These are phyloP conservation scores for Diuraphis noxia DNA, from an alignment of 1,140 invertebrate genomes.

Conservation along the genomic window DNA sequence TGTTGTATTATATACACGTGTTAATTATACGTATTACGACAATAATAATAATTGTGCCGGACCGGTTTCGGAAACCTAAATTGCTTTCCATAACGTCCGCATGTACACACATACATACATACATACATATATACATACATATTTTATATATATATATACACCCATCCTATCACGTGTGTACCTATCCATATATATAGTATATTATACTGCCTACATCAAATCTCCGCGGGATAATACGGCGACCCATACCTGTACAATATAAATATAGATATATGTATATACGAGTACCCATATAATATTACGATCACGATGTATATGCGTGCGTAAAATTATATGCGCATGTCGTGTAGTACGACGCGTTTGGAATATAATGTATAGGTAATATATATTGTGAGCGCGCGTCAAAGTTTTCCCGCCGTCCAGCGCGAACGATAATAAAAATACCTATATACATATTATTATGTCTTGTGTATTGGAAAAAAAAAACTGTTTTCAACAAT, in stretches of 20 bases:
- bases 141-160: neutral
- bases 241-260: neutral
- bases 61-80: conserved; percentile 43
- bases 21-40: conserved; percentile 53
- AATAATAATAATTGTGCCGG: conserved; percentile 41
- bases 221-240: neutral
- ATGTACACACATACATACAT: neutral
- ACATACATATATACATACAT: neutral
- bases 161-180: neutral
- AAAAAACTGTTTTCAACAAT: neutral
- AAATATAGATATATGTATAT: neutral
- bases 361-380: neutral
- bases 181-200: neutral
- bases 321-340: neutral
- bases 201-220: neutral
- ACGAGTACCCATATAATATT: neutral
- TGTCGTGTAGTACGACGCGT: neutral
- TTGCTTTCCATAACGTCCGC: conserved; percentile 47
- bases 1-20: conserved; percentile 20
- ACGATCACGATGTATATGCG: neutral
- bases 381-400: neutral
- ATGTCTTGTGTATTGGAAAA: neutral
- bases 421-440: neutral
- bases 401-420: neutral
- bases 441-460: neutral